Evolutionary conservation across 2,113 vertebrate species (phyloP).

Genomic region (Pimephales promelas): DNA sequence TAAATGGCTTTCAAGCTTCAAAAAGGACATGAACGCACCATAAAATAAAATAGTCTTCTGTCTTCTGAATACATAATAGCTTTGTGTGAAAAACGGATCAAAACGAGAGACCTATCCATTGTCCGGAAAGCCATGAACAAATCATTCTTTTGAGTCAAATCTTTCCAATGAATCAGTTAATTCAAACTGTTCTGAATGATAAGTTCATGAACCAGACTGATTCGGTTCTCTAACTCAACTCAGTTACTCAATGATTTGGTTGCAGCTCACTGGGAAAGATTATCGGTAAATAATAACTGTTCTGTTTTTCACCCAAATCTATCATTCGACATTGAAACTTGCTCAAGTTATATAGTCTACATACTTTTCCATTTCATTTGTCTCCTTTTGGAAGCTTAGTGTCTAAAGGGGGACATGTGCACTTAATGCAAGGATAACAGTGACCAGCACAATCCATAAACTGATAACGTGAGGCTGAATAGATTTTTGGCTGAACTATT

Average conservation of each 20-base stretch:
- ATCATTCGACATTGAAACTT: not conserved
- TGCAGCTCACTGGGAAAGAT: no score
- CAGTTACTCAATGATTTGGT: not conserved
- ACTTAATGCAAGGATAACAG: not conserved
- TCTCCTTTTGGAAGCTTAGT: not conserved
- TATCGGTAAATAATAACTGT: not conserved
- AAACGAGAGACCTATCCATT: not conserved
- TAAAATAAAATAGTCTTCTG: not conserved
- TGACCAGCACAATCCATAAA: not conserved
- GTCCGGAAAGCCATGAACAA: not conserved
- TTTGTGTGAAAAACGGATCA: not conserved
- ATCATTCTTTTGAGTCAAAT: not conserved
- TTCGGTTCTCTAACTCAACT: not conserved
- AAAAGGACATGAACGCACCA: not conserved
- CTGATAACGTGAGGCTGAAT: not conserved
- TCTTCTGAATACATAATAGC: not conserved
- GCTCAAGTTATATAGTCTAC: not conserved
- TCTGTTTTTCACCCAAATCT: not conserved
- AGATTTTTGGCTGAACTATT: not conserved
- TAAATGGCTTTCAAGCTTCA: not conserved
- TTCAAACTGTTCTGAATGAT: not conserved
- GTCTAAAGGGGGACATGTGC: not conserved
- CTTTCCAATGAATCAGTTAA: not conserved
- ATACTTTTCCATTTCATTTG: not conserved
- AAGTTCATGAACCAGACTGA: not conserved